These are phyloP conservation scores for Hyphantria cunea DNA, from an alignment of 1,140 invertebrate genomes.

Conservation along the genomic window DNA sequence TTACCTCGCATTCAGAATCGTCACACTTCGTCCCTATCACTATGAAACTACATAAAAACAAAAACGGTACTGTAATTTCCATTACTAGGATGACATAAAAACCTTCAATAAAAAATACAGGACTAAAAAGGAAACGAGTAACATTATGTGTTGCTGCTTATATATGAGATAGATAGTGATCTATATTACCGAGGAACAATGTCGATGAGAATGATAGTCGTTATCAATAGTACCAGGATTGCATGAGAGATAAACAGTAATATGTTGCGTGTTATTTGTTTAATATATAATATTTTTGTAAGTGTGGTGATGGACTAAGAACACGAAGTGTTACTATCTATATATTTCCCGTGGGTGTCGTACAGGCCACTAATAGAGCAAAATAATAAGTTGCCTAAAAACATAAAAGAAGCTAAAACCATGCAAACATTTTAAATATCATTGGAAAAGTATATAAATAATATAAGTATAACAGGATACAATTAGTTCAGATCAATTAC, in stretches of 20 bases:
- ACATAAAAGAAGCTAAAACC: no score
- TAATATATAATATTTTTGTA: no score
- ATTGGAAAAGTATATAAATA: no score
- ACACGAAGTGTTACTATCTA: no score
- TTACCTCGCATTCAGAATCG: not conserved
- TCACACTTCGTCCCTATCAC: slow-evolving; percentile 1
- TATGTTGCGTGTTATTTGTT: slow-evolving; percentile 9
- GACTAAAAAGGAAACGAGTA: slow-evolving; percentile 1
- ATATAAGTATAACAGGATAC: no score
- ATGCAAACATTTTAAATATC: no score
- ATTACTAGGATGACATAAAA: slow-evolving; percentile 9
- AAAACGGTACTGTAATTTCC: slow-evolving; percentile 7
- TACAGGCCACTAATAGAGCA: no score
- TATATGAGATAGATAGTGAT: slow-evolving; percentile 53
- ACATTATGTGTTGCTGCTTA: slow-evolving; percentile 30
- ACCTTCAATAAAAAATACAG: slow-evolving; percentile 11
- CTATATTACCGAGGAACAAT: slow-evolving; percentile 34
- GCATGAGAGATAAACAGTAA: slow-evolving; percentile 15
- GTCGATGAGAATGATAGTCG: slow-evolving; percentile 21
- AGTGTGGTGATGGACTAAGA: no score
- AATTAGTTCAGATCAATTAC: no score
- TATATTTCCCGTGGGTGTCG: no score
- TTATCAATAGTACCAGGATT: slow-evolving; percentile 8
- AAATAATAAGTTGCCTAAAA: no score
- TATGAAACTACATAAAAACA: slow-evolving; percentile 3